These are phyloP conservation scores for Caiman crocodilus DNA, from an alignment of 2,797 vertebrate genomes.

Conservation along the genomic window DNA sequence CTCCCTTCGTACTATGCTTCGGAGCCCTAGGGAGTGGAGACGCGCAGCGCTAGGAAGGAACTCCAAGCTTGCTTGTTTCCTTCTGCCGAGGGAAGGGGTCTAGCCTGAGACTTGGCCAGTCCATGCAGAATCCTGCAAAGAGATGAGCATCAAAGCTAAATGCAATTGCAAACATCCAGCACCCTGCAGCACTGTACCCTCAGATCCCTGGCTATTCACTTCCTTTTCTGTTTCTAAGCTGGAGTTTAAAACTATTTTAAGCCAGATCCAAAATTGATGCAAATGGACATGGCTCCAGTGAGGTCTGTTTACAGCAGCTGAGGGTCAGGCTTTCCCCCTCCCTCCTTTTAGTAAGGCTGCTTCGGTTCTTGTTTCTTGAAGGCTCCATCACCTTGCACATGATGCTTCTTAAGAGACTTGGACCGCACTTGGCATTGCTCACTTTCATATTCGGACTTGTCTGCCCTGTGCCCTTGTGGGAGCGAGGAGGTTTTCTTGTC, in stretches of 20 bases:
- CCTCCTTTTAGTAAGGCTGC: background rate
- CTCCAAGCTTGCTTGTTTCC: background rate
- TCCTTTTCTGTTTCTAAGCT: conserved; percentile 3
- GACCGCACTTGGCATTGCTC: background rate
- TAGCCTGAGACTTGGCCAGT: background rate
- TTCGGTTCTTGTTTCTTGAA: background rate
- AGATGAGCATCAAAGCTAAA: rapidly evolving
- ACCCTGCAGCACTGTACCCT: background rate
- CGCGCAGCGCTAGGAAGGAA: background rate
- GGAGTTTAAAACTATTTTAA: background rate
- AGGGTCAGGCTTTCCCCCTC: background rate
- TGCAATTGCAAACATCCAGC: rapidly evolving
- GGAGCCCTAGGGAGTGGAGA: background rate
- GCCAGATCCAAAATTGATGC: background rate
- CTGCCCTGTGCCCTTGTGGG: background rate
- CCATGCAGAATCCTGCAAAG: rapidly evolving
- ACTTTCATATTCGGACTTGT: background rate
- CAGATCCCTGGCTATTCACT: background rate
- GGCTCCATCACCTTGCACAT: background rate
- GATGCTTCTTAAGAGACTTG: background rate
- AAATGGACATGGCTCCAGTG: background rate
- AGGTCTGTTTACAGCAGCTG: background rate
- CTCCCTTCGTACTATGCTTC: background rate
- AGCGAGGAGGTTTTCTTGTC: background rate
- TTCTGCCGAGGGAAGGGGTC: background rate